A percentile compares a stretch with the other conserved stretches of the same genome.
These are phyloP conservation scores for Monarcha castaneiventris DNA, from an alignment of 2,113 vertebrate genomes.

Conservation along the genomic window DNA sequence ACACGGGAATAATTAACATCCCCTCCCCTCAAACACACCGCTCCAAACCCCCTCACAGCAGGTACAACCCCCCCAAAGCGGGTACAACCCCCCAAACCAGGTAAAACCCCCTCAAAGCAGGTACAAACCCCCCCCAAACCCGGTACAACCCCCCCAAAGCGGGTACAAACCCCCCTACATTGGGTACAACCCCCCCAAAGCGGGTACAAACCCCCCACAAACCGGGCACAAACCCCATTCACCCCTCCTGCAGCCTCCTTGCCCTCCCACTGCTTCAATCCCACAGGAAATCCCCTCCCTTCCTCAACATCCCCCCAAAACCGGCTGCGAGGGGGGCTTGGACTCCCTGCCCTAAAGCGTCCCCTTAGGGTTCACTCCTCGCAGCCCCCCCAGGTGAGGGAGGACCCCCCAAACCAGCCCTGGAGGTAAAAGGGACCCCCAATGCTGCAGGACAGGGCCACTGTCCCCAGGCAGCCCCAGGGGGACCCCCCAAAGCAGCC, in stretches of 20 bases:
- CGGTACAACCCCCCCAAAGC: neutral
- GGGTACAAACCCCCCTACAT: too few species aligned
- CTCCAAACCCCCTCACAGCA: neutral
- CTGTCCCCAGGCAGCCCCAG: too few species aligned
- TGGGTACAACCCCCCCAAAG: too few species aligned
- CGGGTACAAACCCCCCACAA: too few species aligned
- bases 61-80: too few species aligned
- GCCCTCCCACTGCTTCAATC: neutral
- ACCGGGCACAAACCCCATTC: too few species aligned
- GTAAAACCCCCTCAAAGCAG: too few species aligned
- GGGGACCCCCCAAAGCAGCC: too few species aligned
- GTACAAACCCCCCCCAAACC: neutral
- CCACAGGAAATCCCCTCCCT: neutral
- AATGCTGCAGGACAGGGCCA: too few species aligned
- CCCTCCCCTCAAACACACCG: accelerated
- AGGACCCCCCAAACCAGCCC: neutral
- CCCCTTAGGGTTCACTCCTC: neutral
- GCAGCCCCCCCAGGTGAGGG: neutral
- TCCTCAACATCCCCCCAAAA: neutral
- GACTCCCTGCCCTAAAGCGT: neutral
- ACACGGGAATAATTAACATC: accelerated
- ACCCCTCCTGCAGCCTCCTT: neutral
- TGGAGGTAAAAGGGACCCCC: too few species aligned
- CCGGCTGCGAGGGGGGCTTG: neutral
- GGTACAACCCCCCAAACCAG: neutral